A percentile compares a stretch with the other conserved stretches of the same genome.
Conservation (phyloP, 2,797 vertebrate genomes). For the Centropyge bicolor region DNA sequence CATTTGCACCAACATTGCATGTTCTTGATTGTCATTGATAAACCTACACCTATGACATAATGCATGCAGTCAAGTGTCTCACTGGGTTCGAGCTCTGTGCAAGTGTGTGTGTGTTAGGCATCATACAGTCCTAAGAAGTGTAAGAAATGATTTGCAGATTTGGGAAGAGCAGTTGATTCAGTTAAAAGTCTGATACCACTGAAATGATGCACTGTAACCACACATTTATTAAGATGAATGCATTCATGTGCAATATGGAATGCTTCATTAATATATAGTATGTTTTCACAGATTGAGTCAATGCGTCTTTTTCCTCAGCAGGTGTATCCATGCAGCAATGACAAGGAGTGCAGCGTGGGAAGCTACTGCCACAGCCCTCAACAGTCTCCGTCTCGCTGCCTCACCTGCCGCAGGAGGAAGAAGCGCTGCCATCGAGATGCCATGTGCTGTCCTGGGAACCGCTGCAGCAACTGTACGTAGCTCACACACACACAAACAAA, state of each 20-base stretch:
- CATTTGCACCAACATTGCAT: neutral
- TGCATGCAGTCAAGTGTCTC: neutral
- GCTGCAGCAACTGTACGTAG: slow-evolving; percentile 93
- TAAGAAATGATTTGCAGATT: neutral
- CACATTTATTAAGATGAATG: neutral
- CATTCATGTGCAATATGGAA: neutral
- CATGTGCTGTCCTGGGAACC: slow-evolving; percentile 97
- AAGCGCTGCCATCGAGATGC: slow-evolving; percentile 95
- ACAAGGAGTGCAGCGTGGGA: slow-evolving; percentile 94
- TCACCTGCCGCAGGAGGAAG: slow-evolving; percentile 94
- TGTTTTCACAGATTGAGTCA: slow-evolving; percentile 6
- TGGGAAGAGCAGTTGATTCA: neutral
- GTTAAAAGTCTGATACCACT: neutral
- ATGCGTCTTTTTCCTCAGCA: slow-evolving; percentile 59
- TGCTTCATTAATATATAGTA: neutral
- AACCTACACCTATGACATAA: neutral
- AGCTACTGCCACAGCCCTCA: slow-evolving; percentile 97
- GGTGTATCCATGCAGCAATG: slow-evolving; percentile 94
- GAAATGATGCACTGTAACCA: neutral
- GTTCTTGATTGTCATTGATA: neutral
- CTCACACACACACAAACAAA: neutral
- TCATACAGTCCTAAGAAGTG: neutral
- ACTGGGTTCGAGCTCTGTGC: neutral
- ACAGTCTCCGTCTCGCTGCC: slow-evolving; percentile 90
- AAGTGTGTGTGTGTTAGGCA: neutral